phyloP scores from a whole-genome alignment of 2,888 invertebrate genomes.

The Sepiola atlantica region DNA sequence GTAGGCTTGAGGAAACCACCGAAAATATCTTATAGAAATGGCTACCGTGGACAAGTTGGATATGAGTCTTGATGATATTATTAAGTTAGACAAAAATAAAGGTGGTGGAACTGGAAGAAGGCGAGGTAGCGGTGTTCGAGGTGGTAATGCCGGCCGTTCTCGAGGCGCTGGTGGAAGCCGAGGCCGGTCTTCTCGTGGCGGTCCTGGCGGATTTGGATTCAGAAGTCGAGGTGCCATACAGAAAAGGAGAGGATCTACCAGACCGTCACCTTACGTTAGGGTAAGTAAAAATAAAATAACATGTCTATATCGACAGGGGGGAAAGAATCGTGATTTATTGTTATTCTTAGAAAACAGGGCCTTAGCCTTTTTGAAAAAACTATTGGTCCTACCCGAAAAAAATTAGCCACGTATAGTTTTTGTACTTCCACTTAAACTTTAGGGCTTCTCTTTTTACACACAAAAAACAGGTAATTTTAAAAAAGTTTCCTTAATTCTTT shows the following conservation, averaged over 20 bases:
- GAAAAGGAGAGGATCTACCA: slow-evolving; percentile 78
- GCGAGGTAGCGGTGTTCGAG: slow-evolving; percentile 72
- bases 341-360: background rate
- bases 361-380: background rate
- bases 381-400: background rate
- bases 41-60: slow-evolving; percentile 88
- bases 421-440: background rate
- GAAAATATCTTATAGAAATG: background rate
- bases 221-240: slow-evolving; percentile 75
- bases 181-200: slow-evolving; percentile 69
- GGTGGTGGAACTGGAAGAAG: slow-evolving; percentile 80
- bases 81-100: slow-evolving; percentile 83
- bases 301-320: no score
- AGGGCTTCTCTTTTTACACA: background rate
- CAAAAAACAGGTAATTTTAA: background rate
- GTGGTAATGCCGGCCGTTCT: slow-evolving; percentile 73
- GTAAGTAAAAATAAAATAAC: slow-evolving; percentile 76
- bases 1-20: background rate
- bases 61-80: slow-evolving; percentile 97
- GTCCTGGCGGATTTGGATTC: slow-evolving; percentile 56
- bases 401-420: background rate
- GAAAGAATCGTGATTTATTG: no score
- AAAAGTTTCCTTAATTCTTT: background rate
- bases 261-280: slow-evolving; percentile 79
- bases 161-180: slow-evolving; percentile 73